Conservation (phyloP, 2,797 vertebrate genomes). For the Gallinago stenura region DNA sequence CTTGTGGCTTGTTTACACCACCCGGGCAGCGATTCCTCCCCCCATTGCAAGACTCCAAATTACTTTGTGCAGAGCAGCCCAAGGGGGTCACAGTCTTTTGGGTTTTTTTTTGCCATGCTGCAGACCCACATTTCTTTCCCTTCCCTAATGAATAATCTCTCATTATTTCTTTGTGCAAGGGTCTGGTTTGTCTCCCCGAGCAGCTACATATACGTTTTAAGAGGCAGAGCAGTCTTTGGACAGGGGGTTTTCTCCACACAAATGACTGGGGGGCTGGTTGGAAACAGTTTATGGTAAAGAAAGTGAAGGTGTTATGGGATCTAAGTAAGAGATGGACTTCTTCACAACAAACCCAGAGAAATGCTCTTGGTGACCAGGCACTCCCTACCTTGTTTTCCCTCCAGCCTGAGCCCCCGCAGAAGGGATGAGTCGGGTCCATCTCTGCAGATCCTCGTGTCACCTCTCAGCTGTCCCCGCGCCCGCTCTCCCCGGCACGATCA, state of each 20-base stretch:
- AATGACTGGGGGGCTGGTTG: not conserved
- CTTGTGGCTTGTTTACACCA: not conserved
- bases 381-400: not conserved
- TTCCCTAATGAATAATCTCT: not conserved
- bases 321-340: not conserved
- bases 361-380: fast-evolving
- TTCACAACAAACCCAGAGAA: not conserved
- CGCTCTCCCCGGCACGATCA: not conserved
- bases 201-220: not conserved
- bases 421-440: too few relatives aligned
- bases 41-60: not conserved
- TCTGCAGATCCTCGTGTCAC: not conserved
- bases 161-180: not conserved
- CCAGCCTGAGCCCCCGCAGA: not conserved
- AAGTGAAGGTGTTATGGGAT: not conserved
- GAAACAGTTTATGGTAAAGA: not conserved
- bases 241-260: not conserved
- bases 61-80: not conserved
- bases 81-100: not conserved
- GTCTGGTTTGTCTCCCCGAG: not conserved
- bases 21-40: not conserved
- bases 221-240: not conserved
- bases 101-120: not conserved
- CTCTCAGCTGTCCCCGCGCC: fast-evolving
- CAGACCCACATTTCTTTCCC: not conserved